Evolutionary conservation across 2,797 vertebrate species (phyloP), one percentile per base, ranked within the genome.

Genomic region (Sylvia borin): DNA sequence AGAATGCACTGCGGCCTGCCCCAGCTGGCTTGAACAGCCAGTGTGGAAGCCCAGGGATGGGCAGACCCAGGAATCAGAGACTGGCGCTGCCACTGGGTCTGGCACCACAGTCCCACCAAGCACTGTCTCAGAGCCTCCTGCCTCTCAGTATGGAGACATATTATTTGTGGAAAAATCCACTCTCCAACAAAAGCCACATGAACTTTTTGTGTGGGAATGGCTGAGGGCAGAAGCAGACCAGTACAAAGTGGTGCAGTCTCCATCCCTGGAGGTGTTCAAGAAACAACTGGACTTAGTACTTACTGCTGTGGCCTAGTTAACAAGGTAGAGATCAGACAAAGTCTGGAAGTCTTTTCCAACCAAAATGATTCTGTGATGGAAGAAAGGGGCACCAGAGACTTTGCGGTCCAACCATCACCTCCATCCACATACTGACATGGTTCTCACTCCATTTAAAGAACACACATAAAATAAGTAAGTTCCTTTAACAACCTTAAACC

Each of bases 61-160:
- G 43, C 31, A 64, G 60, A 66, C 17, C 10, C 27, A 55, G 43
- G 32, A 17, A 3, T 6, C 1, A 1, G 17, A 79, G 20, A 16
- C 2, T 22, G 55, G 31, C 73, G 51, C 29, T 45, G 29, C 29
- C 3, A 0, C 57, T 48, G 50, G 6, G 21, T n/a, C 72, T 13
- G 4, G 31, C 27, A n/a, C 31, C 4, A 14, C 4, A 0, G 27
- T 50, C n/a, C 14, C 7, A 5, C 19, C 13, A 53, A 1, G 1
- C 61, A 64, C 17, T 77, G 64, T 32, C 73, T 58, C n/a, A 31
- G 53, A 70, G 11, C 17, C 24, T 85, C 42, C 61, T 10, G 24
- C 18, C 42, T 53, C 55, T 82, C 65, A n/a, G 10, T 7, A 17
- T 16, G 25, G 19, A 77, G 40, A 36, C 1, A 3, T 13, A 48